Evolutionary conservation across 1,140 invertebrate species (phyloP).

Genomic region (Lepidurus couesii): DNA sequence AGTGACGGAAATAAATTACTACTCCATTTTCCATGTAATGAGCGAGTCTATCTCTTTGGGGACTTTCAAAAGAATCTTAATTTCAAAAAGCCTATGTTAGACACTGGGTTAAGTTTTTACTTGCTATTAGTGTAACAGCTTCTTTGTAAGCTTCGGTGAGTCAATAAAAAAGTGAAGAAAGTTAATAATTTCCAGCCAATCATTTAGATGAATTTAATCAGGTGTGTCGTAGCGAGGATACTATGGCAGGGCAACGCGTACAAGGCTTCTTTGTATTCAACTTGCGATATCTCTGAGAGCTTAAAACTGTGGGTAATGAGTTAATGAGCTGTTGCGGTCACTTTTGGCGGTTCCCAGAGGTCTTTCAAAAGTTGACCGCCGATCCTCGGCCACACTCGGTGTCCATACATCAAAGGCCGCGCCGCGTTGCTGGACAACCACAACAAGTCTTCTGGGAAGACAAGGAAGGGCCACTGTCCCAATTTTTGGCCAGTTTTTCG

Average conservation of each 20-base stretch:
- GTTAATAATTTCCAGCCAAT: too few relatives aligned
- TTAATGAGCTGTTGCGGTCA: constrained; percentile 18
- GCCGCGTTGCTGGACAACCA: not conserved
- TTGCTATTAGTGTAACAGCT: not conserved
- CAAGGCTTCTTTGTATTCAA: not conserved
- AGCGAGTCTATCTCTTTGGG: not conserved
- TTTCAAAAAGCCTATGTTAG: not conserved
- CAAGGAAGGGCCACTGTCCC: not conserved
- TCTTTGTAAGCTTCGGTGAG: too few relatives aligned
- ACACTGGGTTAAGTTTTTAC: not conserved
- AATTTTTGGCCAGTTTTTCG: not conserved
- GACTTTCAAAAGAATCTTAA: not conserved
- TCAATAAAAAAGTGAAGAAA: too few relatives aligned
- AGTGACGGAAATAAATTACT: constrained; percentile 5
- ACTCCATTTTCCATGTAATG: not conserved
- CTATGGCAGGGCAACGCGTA: not conserved
- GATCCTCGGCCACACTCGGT: not conserved
- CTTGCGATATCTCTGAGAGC: not conserved
- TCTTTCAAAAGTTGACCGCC: constrained; percentile 5
- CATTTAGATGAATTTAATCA: too few relatives aligned
- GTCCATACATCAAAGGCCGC: constrained; percentile 10
- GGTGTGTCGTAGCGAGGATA: not conserved
- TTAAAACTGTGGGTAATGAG: constrained; percentile 7
- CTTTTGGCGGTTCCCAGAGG: not conserved
- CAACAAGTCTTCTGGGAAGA: not conserved